These are phyloP conservation scores for Vandiemenella viatica DNA, from an alignment of 2,888 invertebrate species.

Conservation along the genomic window DNA sequence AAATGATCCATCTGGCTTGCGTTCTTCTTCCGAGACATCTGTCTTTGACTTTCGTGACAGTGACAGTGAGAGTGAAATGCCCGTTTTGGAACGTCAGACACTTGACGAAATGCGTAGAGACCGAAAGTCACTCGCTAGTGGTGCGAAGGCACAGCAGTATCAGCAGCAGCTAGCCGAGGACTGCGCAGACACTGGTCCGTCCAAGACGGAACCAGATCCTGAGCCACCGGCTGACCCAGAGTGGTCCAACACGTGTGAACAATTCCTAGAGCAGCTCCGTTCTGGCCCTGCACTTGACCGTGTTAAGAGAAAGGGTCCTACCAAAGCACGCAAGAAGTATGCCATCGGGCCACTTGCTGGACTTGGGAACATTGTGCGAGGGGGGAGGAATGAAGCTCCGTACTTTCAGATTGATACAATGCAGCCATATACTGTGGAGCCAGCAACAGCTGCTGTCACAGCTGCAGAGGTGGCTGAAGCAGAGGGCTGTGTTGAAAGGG, in stretches of 20 bases:
- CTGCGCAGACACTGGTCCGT: background rate
- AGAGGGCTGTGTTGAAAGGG: background rate
- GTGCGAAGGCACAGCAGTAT: slow-evolving; percentile 31
- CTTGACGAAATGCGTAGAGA: slow-evolving; percentile 46
- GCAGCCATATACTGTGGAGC: too few relatives aligned
- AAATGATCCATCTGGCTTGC: slow-evolving; percentile 31
- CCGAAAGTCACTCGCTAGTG: slow-evolving; percentile 39
- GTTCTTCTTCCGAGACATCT: slow-evolving; percentile 45
- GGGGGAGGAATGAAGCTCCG: background rate
- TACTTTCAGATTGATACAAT: background rate
- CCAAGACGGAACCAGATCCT: slow-evolving; percentile 17
- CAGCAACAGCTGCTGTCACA: too few relatives aligned
- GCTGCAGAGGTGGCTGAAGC: too few relatives aligned
- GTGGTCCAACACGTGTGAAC: slow-evolving; percentile 61
- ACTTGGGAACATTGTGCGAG: background rate
- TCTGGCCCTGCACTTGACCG: slow-evolving; percentile 30
- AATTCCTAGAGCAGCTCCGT: slow-evolving; percentile 60
- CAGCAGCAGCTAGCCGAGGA: background rate
- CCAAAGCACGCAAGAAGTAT: background rate
- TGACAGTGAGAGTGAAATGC: slow-evolving; percentile 45
- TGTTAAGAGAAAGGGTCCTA: background rate
- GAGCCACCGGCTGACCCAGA: slow-evolving; percentile 25
- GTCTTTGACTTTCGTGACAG: slow-evolving; percentile 48
- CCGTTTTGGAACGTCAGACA: slow-evolving; percentile 46
- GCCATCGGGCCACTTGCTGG: background rate